These are phyloP conservation scores for Strigamia transsilvanica DNA, from an alignment of 2,888 invertebrate species.

Conservation along the genomic window DNA sequence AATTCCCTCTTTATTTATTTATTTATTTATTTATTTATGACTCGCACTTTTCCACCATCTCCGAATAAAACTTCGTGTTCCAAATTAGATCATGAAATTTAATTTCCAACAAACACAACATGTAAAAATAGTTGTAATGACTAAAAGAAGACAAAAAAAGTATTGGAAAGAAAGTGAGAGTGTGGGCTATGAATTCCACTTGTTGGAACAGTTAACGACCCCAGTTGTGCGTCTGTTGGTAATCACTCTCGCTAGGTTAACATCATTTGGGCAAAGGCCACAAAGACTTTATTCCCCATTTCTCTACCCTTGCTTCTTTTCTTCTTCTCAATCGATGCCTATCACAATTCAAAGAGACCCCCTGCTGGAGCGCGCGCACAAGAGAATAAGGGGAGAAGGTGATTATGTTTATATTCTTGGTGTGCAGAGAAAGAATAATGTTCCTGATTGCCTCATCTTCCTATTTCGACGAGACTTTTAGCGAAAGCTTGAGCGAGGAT, in stretches of 20 bases:
- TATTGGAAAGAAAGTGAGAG: background rate
- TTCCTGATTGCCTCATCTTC: conserved; percentile 2
- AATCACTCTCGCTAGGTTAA: conserved; percentile 37
- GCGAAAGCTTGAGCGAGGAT: background rate
- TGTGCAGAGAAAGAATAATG: background rate
- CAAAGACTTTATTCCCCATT: conserved; percentile 30
- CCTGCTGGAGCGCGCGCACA: background rate
- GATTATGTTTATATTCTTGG: conserved; percentile 17
- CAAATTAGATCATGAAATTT: conserved; percentile 36
- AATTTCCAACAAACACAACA: conserved; percentile 1
- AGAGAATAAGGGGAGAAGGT: background rate
- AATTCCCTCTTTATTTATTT: background rate
- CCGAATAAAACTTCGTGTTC: background rate
- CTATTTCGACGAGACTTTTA: background rate
- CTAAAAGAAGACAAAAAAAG: background rate
- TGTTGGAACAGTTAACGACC: conserved; percentile 21
- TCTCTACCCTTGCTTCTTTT: background rate
- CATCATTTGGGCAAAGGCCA: conserved; percentile 42
- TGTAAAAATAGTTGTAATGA: background rate
- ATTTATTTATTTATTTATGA: conserved; percentile 2
- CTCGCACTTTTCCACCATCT: background rate
- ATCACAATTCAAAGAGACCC: conserved; percentile 22
- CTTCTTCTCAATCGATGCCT: conserved; percentile 22
- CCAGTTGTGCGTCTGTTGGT: conserved; percentile 26
- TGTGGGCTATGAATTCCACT: conserved; percentile 14